Base-by-base conservation (phyloP, 2,113 vertebrate genomes). In the Nicator chloris region DNA sequence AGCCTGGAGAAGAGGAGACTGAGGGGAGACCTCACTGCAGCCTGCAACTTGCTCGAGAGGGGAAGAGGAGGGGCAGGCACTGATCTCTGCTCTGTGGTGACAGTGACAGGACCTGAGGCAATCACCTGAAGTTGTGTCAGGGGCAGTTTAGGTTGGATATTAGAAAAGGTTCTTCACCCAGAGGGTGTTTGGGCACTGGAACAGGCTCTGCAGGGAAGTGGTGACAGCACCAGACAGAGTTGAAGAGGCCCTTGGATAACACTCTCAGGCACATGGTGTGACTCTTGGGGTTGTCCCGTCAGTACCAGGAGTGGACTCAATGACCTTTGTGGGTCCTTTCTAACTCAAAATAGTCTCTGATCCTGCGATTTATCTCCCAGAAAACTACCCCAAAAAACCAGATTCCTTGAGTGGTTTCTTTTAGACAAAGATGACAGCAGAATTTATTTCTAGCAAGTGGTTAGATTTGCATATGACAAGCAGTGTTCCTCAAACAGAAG, bases 191-290 rank as follows among this genome's bases (percentile, higher is more conserved):
- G 3, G 16, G 30, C 13, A 26, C 11, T 45, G 60, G 30, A 35
- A 75, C 9, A 68, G 24, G 20, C 7, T 82, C 16, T 39, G 1
- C 33, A 30, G 16, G 2, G 39, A 3, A 82, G 20, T 14, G 23
- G 14, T 59, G 35, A 50, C 35, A 50, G 53, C 27, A 86, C 9
- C 17, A 35, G 28, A 39, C 45, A 60, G 37, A 68, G 30, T 0
- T 53, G 39, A 47, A 40, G 61, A 26, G 17, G 30, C 2, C 0
- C 27, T 22, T 31, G 11, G 24, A 60, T 16, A 53, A 68, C 0
- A 0, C 54, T 35, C 47, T 40, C 1, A 0, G 24, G 39, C 10
- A 40, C 30, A 9, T 0, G 0, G 5, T 18, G 24, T 40, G 11
- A 57, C 40, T 76, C 11, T 13, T 47, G 17, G 14, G 4, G 10